phyloP scores from a whole-genome alignment of 2,113 vertebrate species.

The Microtus ochrogaster region DNA sequence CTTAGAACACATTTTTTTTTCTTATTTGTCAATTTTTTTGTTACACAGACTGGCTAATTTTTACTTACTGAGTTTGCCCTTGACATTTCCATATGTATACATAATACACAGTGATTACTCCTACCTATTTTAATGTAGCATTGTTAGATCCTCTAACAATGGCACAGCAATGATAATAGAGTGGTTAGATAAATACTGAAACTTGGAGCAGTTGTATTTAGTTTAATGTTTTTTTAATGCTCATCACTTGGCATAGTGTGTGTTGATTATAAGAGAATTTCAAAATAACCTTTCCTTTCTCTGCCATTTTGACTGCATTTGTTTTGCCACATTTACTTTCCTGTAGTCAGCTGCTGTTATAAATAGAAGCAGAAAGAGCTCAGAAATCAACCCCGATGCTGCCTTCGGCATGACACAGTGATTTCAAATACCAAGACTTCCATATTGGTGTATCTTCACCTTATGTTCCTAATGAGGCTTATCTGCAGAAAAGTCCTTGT shows the following conservation, averaged over 20 bases:
- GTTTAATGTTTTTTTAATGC: slow-evolving; percentile 44
- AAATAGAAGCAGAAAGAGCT: slow-evolving; percentile 43
- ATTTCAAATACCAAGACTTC: slow-evolving; percentile 34
- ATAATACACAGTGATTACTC: not conserved
- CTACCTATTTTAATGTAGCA: not conserved
- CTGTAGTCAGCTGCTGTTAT: slow-evolving; percentile 31
- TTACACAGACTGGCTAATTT: not conserved
- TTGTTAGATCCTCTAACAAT: not conserved
- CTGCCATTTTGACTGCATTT: slow-evolving; percentile 65
- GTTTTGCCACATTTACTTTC: slow-evolving; percentile 67
- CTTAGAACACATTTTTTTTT: slow-evolving; percentile 4
- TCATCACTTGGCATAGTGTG: not conserved
- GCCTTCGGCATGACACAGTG: not conserved
- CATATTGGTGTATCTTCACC: not conserved
- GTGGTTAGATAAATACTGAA: slow-evolving; percentile 30
- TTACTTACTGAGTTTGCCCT: not conserved
- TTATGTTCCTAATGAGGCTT: slow-evolving; percentile 22
- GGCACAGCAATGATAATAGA: not conserved
- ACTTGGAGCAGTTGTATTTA: not conserved
- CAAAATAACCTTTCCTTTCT: slow-evolving; percentile 48
- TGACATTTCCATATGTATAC: not conserved
- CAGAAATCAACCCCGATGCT: slow-evolving; percentile 1
- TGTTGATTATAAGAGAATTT: slow-evolving; percentile 18
- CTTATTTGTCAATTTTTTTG: not conserved
- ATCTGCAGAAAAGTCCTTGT: not conserved